Base-by-base conservation (phyloP, 2,888 invertebrate genomes). In the Mesoligia furuncula region DNA sequence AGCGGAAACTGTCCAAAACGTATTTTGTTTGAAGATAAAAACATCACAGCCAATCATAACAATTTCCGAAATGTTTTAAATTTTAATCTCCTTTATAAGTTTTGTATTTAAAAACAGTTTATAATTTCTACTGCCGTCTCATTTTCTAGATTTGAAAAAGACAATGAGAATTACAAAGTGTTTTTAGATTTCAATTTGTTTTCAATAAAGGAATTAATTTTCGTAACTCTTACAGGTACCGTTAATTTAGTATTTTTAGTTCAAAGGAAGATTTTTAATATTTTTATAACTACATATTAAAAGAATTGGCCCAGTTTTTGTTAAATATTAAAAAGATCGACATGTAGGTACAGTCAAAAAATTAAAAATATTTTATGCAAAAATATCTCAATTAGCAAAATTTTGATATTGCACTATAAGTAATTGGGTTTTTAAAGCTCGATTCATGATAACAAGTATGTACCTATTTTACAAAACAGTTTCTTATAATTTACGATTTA, bases 391-490 rank as follows among this genome's bases (percentile, higher is more conserved):
- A 80, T 73, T 81, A 76, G 77, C 77, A 80, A 83, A 79, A 75
- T 77, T 81, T 83, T 84, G 78, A 85, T 87, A 89, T 89, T 89
- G 89, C 89, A 88, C 89, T 87, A 84, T 83, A 81, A 80, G 76
- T 88, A 85, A 85, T 83, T 85, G 83, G 78, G 61, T 83, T 79
- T 82, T 88, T 88, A 87, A 90, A 90, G 89, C 89, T 90, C 90
- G 84, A 83, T 90, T 90, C 84, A 75, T 86, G 84, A 89, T 88
- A 83, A 88, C 73, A 71, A 77, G 78, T 81, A 80, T 87, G 81
- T 82, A 74, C 59, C 81, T 79, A 79, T 85, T 81, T 75, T 75
- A 83, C 66, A 79, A 87, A 80, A 73, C 72, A 81, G 66, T 75
- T 85, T 54, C 87, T 84, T 84, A 79, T n/a, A 77, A 66, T 71